Percentiles rank a stretch among this genome's conserved stretches.
Evolutionary conservation across 1,140 invertebrate species (phyloP).

Genomic region (Lucilia cuprina): DNA sequence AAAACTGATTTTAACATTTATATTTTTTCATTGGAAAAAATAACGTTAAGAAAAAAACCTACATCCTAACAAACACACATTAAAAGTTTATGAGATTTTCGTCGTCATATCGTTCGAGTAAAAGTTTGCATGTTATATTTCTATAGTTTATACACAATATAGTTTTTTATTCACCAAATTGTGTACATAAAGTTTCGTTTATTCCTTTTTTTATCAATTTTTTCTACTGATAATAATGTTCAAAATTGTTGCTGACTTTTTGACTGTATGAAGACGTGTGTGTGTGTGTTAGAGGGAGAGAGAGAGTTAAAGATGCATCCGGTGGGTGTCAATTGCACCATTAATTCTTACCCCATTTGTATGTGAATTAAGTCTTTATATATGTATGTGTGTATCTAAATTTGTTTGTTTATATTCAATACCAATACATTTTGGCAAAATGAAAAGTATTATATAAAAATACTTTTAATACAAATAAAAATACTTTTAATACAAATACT

Average conservation of each 20-base stretch:
- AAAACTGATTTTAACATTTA: neutral
- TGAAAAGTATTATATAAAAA: neutral
- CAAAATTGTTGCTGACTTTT: slow-evolving; percentile 17
- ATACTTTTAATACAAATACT: no score
- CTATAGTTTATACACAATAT: neutral
- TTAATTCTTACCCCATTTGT: neutral
- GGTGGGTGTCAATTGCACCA: slow-evolving; percentile 9
- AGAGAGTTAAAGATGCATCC: neutral
- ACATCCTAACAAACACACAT: neutral
- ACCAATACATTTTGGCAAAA: neutral
- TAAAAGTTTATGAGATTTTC: slow-evolving; percentile 15
- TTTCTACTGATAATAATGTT: slow-evolving; percentile 5
- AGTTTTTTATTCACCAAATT: neutral
- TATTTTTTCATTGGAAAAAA: neutral
- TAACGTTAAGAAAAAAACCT: neutral
- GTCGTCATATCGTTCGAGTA: neutral
- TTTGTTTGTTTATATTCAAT: neutral
- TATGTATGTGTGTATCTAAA: neutral
- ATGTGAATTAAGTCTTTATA: neutral
- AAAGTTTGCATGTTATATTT: neutral
- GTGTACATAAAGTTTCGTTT: neutral
- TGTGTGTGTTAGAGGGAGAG: neutral
- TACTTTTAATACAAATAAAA: no score
- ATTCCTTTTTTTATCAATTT: neutral
- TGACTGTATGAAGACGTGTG: neutral